These are phyloP conservation scores for Leptinotarsa peninsularis DNA, from an alignment of 2,888 invertebrate species.

Conservation along the genomic window DNA sequence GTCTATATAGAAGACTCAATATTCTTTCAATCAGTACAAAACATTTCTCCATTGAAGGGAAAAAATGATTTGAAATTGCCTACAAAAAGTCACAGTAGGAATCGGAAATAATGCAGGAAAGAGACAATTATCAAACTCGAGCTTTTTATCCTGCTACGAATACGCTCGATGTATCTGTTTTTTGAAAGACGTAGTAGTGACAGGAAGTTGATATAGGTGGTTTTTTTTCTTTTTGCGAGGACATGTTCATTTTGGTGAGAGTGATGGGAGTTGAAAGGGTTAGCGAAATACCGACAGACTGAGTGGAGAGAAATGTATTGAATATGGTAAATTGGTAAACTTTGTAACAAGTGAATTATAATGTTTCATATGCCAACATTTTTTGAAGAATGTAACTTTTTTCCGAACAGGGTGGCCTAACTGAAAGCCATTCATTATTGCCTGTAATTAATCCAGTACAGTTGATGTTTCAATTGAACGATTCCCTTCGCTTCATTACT, in stretches of 20 bases:
- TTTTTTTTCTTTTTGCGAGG: slow-evolving; percentile 14
- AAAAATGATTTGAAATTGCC: slow-evolving; percentile 60
- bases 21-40: slow-evolving; percentile 65
- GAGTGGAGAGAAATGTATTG: too few relatives aligned
- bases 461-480: too few relatives aligned
- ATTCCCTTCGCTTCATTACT: too few relatives aligned
- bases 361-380: too few relatives aligned
- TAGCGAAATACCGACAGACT: not conserved
- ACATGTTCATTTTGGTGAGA: not conserved
- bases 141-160: slow-evolving; percentile 34
- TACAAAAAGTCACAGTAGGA: slow-evolving; percentile 55
- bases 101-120: slow-evolving; percentile 65
- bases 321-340: too few relatives aligned
- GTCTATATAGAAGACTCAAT: slow-evolving; percentile 54
- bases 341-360: too few relatives aligned
- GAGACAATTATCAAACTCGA: slow-evolving; percentile 58
- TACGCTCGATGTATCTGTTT: slow-evolving; percentile 28
- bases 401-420: too few relatives aligned
- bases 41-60: slow-evolving; percentile 59
- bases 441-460: too few relatives aligned
- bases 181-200: slow-evolving; percentile 34
- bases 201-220: slow-evolving; percentile 24
- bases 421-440: too few relatives aligned
- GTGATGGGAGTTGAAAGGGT: not conserved
- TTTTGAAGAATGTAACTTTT: too few relatives aligned